Evolutionary conservation across 2,797 vertebrate species (phyloP).

Genomic region (Acrossocheilus wenchowensis): DNA sequence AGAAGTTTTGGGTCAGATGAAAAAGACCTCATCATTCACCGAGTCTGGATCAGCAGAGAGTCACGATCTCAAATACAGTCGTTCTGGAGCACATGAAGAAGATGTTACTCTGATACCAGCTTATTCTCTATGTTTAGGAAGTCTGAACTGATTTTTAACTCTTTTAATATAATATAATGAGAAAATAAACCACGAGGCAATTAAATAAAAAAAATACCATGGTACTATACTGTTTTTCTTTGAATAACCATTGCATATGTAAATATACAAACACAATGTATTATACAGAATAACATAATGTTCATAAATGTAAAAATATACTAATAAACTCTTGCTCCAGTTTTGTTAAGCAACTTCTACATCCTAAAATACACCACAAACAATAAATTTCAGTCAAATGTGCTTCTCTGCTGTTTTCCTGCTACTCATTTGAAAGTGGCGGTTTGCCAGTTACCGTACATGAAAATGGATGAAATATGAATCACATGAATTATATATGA

Average conservation of each 20-base stretch:
- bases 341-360: too few relatives aligned
- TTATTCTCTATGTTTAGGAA: neutral
- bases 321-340: too few relatives aligned
- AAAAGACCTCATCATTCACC: neutral
- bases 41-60: neutral
- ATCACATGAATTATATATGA: constrained; percentile 24
- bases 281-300: neutral
- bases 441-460: neutral
- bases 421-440: neutral
- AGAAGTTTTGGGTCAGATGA: constrained; percentile 11
- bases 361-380: too few relatives aligned
- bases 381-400: neutral
- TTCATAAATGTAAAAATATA: too few relatives aligned
- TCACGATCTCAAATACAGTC: neutral
- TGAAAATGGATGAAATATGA: constrained; percentile 18
- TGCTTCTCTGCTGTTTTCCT: neutral
- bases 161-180: neutral
- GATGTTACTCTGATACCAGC: neutral
- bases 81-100: neutral
- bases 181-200: neutral
- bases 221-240: neutral
- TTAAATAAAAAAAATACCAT: too few relatives aligned
- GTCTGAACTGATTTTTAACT: neutral
- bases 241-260: neutral
- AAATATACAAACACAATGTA: neutral